Base-by-base conservation (phyloP, 2,113 vertebrate genomes). In the Aptenodytes forsteri region DNA sequence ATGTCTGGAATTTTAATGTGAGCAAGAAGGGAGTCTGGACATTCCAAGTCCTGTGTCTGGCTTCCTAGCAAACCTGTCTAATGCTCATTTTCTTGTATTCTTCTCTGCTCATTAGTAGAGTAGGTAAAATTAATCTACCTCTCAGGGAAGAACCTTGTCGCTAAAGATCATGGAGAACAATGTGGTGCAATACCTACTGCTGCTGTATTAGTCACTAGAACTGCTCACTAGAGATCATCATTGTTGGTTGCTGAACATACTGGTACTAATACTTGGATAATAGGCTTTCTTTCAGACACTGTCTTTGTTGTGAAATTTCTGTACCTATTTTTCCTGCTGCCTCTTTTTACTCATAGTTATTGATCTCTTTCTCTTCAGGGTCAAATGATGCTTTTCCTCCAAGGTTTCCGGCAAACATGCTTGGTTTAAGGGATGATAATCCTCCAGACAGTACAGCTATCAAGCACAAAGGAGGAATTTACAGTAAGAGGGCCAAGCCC, bases 361-460 rank as follows among this genome's bases (percentile, higher is more conserved):
- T 36, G 16, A 34, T 84, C 8, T 52, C 10, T 83, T 85, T 90
- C 49, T 65, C 50, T 76, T 19, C 93, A 99, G 99, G 98, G 12
- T 99, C 99, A 25, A 98, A 98, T 65, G 99, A 99, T 79, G 98
- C 99, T 3, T 42, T 98, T 78, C 97, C 99, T 23, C 97, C 98
- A 8, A 95, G 87, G 38, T 98, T 99, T 93, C 98, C 95, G 19
- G 89, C 88, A 9, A 97, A 97, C 0, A 66, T 97, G n/a, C 97
- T 98, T 52, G 98, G 97, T 38, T 93, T 91, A 10, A 93, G 97
- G 47, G 93, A 95, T 23, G 84, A 91, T 44, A 70, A 97, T 47
- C 42, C 92, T 40, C 62, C 97, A 36, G 88, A 65, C 4, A 73
- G 87, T 12, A 80, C 95, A 16, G 81, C 97, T 90, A 77, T 97